Percentiles rank a stretch among this genome's conserved stretches.
Conservation (phyloP, 2,888 invertebrate species). For the Acrobasis suavella region DNA sequence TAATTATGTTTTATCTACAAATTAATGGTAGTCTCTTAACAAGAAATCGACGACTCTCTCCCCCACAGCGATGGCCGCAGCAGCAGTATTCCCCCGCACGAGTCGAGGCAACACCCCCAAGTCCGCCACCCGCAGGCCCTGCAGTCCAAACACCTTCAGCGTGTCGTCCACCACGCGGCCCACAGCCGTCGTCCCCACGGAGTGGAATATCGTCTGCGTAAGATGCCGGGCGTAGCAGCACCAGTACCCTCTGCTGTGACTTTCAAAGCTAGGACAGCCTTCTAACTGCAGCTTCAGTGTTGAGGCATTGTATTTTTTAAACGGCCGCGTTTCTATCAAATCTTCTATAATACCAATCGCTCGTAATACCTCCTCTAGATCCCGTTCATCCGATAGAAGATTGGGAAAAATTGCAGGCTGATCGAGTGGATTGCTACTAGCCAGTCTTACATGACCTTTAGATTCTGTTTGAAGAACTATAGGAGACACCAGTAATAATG, state of each 20-base stretch:
- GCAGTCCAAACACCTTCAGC: conserved; percentile 52
- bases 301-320: conserved; percentile 39
- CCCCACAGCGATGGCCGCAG: conserved; percentile 54
- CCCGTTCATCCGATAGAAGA: conserved; percentile 49
- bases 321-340: conserved; percentile 40
- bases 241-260: conserved; percentile 46
- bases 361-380: conserved; percentile 47
- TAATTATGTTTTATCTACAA: too few relatives aligned
- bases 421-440: conserved; percentile 42
- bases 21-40: background rate
- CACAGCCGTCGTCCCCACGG: conserved; percentile 53
- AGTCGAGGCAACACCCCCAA: conserved; percentile 45
- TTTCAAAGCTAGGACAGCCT: conserved; percentile 42
- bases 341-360: conserved; percentile 50
- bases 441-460: conserved; percentile 49
- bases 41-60: conserved; percentile 54
- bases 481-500: conserved; percentile 45
- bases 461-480: conserved; percentile 52
- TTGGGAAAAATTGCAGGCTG: conserved; percentile 53
- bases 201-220: conserved; percentile 55
- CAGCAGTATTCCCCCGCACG: conserved; percentile 56
- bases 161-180: conserved; percentile 51
- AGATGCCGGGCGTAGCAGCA: conserved; percentile 58
- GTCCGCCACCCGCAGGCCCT: conserved; percentile 53
- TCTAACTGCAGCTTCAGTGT: conserved; percentile 42